These are phyloP conservation scores for Alcis repandata DNA, from an alignment of 2,888 invertebrate genomes.

Conservation along the genomic window DNA sequence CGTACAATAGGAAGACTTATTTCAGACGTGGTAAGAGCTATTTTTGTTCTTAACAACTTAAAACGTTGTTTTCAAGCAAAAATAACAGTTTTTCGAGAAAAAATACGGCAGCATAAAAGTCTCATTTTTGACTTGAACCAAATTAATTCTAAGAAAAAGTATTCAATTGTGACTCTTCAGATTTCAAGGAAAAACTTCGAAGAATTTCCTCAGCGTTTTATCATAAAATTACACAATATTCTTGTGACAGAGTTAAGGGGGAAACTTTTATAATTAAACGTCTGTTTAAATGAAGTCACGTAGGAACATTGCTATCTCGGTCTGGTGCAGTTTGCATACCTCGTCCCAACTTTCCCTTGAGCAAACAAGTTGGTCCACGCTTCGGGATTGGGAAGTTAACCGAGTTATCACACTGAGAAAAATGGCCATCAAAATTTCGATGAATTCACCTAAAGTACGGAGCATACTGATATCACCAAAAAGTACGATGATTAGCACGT, in stretches of 20 bases:
- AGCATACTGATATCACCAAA: too few species aligned
- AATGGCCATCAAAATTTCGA: too few species aligned
- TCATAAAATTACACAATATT: slow-evolving; percentile 39
- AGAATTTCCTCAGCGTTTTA: slow-evolving; percentile 28
- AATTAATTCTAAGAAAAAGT: slow-evolving; percentile 1
- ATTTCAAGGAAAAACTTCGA: slow-evolving; percentile 4
- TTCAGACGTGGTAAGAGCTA: slow-evolving; percentile 14
- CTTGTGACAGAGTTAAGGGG: slow-evolving; percentile 36
- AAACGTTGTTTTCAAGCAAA: not conserved
- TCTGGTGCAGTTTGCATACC: slow-evolving; percentile 61
- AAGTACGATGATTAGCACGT: too few species aligned
- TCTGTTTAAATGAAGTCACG: slow-evolving; percentile 47
- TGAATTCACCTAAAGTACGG: too few species aligned
- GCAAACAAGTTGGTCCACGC: slow-evolving; percentile 55
- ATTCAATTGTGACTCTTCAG: not conserved
- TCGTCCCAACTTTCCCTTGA: slow-evolving; percentile 59
- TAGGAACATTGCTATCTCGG: slow-evolving; percentile 42
- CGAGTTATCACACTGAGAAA: not conserved
- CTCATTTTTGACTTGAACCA: not conserved
- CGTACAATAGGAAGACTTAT: slow-evolving; percentile 25
- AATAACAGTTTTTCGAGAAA: not conserved
- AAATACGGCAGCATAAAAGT: not conserved
- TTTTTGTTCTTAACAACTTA: slow-evolving; percentile 8
- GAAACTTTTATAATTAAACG: slow-evolving; percentile 43
- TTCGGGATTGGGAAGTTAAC: slow-evolving; percentile 25